phyloP scores from a whole-genome alignment of 2,113 vertebrate species.

The Irena cyanogastra region DNA sequence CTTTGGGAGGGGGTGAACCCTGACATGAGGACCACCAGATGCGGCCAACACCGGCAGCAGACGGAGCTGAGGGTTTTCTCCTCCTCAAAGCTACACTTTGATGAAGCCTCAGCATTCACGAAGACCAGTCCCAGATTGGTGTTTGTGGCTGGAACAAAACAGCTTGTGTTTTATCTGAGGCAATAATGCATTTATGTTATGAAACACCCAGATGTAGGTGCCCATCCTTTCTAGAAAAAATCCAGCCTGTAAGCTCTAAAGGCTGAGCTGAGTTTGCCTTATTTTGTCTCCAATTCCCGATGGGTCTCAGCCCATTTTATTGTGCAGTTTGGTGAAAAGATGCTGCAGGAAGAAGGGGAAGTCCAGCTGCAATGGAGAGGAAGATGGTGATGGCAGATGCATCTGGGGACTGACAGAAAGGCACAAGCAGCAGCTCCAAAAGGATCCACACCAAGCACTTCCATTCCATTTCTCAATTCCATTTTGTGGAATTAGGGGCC shows the following conservation, averaged over 20 bases:
- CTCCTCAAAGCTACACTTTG: not conserved
- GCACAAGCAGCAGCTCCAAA: not conserved
- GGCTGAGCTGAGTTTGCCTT: not conserved
- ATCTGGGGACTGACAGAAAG: not conserved
- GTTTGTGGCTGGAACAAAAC: not conserved
- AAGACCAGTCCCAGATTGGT: not conserved
- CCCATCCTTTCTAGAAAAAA: not conserved
- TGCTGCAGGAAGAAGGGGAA: not conserved
- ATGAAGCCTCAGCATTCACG: not conserved
- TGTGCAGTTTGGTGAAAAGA: not conserved
- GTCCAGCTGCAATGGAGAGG: not conserved
- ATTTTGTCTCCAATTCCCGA: rapidly evolving
- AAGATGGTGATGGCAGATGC: not conserved
- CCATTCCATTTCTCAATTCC: not conserved
- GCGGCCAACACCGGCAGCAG: not conserved
- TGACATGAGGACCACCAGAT: not conserved
- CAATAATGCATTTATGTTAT: not conserved
- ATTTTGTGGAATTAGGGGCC: not conserved
- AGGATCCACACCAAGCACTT: not conserved
- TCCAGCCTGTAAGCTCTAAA: not conserved
- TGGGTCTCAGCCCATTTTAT: not conserved
- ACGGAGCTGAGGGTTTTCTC: not conserved
- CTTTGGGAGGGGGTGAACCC: not conserved
- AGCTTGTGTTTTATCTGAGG: not conserved
- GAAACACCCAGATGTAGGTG: not conserved